Percentiles rank a stretch among this genome's conserved stretches.
phyloP scores from a whole-genome alignment of 2,797 vertebrate species.

The Halcyon chelicuti region DNA sequence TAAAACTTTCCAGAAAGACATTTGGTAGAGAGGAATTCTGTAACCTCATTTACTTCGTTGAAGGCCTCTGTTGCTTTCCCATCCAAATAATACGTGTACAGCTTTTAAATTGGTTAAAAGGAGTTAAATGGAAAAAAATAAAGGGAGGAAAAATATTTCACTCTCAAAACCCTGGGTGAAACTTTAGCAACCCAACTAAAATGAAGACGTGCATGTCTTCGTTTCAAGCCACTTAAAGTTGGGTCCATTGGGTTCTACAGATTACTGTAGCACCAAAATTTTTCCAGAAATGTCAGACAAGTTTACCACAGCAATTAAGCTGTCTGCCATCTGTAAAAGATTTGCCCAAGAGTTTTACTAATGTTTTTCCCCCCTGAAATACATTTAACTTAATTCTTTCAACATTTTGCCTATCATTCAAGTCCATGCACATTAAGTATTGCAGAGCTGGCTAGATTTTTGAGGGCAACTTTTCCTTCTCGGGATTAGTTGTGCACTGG shows the following conservation, averaged over 20 bases:
- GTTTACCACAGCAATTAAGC: constrained; percentile 78
- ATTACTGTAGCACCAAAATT: constrained; percentile 66
- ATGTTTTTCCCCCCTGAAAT: background rate
- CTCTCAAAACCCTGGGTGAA: background rate
- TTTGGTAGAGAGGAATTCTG: background rate
- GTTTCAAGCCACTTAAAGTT: constrained; percentile 7
- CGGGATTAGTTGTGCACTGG: constrained; percentile 23
- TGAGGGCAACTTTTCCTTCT: constrained; percentile 34
- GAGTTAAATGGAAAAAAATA: background rate
- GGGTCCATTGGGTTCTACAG: constrained; percentile 1
- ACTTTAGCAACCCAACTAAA: background rate
- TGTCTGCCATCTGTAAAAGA: constrained; percentile 75
- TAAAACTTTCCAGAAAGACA: background rate
- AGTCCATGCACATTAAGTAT: background rate
- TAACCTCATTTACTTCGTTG: background rate
- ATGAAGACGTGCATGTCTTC: background rate
- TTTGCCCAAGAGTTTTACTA: constrained; percentile 59
- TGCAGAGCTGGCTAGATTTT: constrained; percentile 36
- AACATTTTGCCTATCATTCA: constrained; percentile 34
- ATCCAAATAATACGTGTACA: background rate
- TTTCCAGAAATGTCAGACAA: constrained; percentile 70
- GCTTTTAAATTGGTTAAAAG: background rate
- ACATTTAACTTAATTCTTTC: constrained; percentile 54
- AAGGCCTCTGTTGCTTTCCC: background rate
- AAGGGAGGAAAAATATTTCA: background rate